Evolutionary conservation across 1,140 invertebrate species (phyloP), one percentile per base, ranked within the genome.

Genomic region (Cherax quadricarinatus): DNA sequence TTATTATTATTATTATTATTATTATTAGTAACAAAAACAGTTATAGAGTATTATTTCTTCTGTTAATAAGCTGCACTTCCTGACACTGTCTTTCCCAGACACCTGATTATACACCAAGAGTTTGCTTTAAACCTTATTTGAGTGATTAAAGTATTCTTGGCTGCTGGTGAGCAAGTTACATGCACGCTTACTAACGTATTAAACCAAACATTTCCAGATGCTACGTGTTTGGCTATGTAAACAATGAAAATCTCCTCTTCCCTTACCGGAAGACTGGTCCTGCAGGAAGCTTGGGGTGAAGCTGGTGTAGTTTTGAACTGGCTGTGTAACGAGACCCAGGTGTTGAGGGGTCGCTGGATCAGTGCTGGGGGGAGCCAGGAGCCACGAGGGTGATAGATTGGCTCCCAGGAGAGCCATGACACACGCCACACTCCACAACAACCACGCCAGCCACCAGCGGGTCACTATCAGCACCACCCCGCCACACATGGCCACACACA

Each of bases 381-480:
- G 86, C 86, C 86, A 87, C 21, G 86, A 87, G 57, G 86, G 86
- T 1, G 86, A 87, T 18, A 87, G 86, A 73, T 87, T 87, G 70
- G 86, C 86, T 21, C 86, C 86, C 70, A 87, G 86, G 24, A 87
- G 53, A 24, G 66, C 66, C 86, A 87, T 87, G 16, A 87, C 48
- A 41, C 86, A 87, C 16, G 86, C 86, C 70, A 87, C 86, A 60
- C 4, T 75, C 70, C 49, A 60, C 73, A 87, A 24, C 57, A 87
- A 18, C 86, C 86, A 87, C 48, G 7, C 73, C 66, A 87, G 86
- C 86, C 86, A 87, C 86, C 86, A 87, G 16, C 86, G 66, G 10
- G 86, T 87, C 5, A 79, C 86, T 14, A 87, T 87, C 66, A 87
- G 73, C 66, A 87, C 86, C 48, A 87, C 86, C 21, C 73, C 49